Evolutionary conservation across 2,888 invertebrate genomes (phyloP), one percentile per base, ranked within the genome.

Genomic region (Crioceris asparagi): DNA sequence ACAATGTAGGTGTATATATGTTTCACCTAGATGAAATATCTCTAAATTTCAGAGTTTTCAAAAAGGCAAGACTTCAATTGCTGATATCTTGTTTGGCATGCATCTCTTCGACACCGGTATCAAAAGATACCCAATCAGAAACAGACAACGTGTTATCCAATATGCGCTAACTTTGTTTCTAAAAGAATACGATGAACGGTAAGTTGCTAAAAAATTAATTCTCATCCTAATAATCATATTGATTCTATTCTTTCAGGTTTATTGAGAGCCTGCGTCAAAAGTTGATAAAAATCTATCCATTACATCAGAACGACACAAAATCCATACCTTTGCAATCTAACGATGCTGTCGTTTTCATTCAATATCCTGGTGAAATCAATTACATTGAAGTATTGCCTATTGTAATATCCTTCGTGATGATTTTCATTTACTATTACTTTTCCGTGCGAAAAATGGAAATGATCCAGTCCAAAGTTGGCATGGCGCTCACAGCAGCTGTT

Each of bases 381-480:
- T 79, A 84, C 52, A 75, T 77, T 54, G 88, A 90, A 57, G 77
- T 88, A 39, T 73, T 92, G 17, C 93, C 93, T 0, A 67, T 96
- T 6, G 73, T 80, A 15, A 75, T 87, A 41, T 83, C 91, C 2
- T 93, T 93, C 56, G 65, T 87, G 2, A 72, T 90, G 11, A 68
- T 96, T 18, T 92, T 94, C 59, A 68, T 91, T 16, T 97, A 94
- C 58, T 82, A 96, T 18, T 94, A 94, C 59, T 96, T 93, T 62
- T 93, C 92, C 16, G 86, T 96, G 21, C 74, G 92, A 49, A 97
- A 97, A 69, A 92, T 98, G 43, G 94, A 93, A 62, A 76, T 88
- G 57, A 84, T 90, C 25, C 83, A 85, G 55, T 90, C 88, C 0
- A 91, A 92, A 65, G 60, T 81, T 11, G 78, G 79, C 16, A 74